phyloP scores from a whole-genome alignment of 64 coral and sea anemone genomes.

The Pocillopora damicornis region DNA sequence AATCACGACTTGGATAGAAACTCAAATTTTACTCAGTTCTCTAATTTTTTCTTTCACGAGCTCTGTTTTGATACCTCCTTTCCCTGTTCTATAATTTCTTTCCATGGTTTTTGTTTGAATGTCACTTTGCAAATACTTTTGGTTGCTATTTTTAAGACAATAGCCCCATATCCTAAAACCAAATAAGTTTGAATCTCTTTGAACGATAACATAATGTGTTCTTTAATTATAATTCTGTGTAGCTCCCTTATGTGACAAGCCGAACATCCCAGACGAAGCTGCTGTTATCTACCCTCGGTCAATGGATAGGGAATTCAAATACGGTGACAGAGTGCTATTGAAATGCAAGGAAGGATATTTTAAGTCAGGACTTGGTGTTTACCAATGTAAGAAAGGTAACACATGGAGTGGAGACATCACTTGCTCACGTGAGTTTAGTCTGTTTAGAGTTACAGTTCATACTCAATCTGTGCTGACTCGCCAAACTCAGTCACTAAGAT shows the following conservation, averaged over 20 bases:
- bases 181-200: not conserved
- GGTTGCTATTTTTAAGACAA: too few species aligned
- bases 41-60: too few species aligned
- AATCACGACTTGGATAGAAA: too few species aligned
- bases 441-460: not conserved
- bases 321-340: not conserved
- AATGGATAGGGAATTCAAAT: not conserved
- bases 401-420: not conserved
- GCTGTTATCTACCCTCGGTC: not conserved
- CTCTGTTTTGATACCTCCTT: too few species aligned
- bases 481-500: too few species aligned
- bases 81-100: too few species aligned
- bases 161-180: too few species aligned
- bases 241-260: not conserved
- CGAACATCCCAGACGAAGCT: not conserved
- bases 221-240: not conserved
- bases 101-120: too few species aligned
- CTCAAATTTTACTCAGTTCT: too few species aligned
- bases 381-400: not conserved
- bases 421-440: slow-evolving; percentile 30
- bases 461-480: too few species aligned
- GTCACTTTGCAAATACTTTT: too few species aligned
- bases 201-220: not conserved
- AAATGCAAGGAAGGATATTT: slow-evolving; percentile 18
- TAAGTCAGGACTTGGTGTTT: not conserved